Evolutionary conservation across 2,888 invertebrate genomes (phyloP), one percentile per base, ranked within the genome.

Genomic region (Theretra japonica): DNA sequence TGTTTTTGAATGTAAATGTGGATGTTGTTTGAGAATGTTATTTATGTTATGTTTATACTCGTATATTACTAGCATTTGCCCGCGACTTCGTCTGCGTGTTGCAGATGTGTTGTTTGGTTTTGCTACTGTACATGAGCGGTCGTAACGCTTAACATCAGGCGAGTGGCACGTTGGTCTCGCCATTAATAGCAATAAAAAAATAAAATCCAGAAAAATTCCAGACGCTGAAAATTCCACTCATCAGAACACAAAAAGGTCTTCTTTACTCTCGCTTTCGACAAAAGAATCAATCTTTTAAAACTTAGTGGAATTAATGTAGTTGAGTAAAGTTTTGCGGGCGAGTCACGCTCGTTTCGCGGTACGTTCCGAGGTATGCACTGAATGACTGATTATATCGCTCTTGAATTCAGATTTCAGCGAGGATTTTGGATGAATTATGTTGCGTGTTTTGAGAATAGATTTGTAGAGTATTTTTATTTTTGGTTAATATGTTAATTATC

Each of bases 321-420:
- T 48, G 65, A 62, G 41, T 48, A 48, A 41, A 33, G 48, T 48
- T 65, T 48, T 4, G 48, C 65, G 17, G 48, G 6, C 65, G 25
- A 65, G 65, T 65, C 48, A 48, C 41, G 65, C 65, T 41, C 65
- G 65, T 65, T 65, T 65, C 48, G 65, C 48, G 53, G 15, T n/a
- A 17, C 4, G 53, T 23, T 41, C 48, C 65, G 48, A 65, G 48
- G 11, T 65, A 65, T 48, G 48, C 21, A 23, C 25, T 41, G 65
- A 65, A 65, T 65, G 48, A 48, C 23, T 65, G 33, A 65, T 65
- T 48, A 65, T 48, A 21, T 65, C 21, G 23, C 65, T 41, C 48
- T 48, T 41, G 21, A 30, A n/a, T 30, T n/a, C n/a, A 62, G 33
- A 62, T 15, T 62, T 62, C 62, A 41, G 11, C 21, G 21, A 6